phyloP scores from a whole-genome alignment of 2,113 vertebrate species.

The Toxotes chatareus region DNA sequence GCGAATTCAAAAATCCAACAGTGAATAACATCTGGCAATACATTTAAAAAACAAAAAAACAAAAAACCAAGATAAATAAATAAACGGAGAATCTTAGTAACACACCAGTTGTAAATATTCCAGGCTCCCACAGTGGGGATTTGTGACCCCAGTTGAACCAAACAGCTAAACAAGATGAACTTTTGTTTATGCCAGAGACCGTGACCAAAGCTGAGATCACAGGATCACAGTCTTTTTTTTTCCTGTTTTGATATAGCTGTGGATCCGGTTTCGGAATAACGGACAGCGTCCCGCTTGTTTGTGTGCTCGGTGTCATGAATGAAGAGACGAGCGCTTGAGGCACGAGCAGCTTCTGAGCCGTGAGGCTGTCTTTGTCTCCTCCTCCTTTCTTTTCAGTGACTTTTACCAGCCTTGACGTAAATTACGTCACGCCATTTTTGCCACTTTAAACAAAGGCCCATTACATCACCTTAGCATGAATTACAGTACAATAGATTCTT shows the following conservation, averaged over 20 bases:
- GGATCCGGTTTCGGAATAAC: constrained; percentile 9
- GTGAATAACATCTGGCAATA: not conserved
- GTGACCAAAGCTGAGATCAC: constrained; percentile 31
- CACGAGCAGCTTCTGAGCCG: not conserved
- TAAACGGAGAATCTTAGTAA: not conserved
- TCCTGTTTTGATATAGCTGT: not conserved
- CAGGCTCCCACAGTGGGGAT: not conserved
- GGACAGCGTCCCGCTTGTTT: constrained; percentile 25
- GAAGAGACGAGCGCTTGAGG: constrained; percentile 9
- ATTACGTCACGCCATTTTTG: not conserved
- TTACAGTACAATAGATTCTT: not conserved
- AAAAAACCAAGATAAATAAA: not conserved
- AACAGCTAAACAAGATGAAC: constrained; percentile 14
- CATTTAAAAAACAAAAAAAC: too few species aligned
- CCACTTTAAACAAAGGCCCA: not conserved
- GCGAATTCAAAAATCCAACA: not conserved
- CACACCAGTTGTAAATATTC: constrained; percentile 11
- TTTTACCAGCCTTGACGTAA: not conserved
- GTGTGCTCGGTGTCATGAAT: not conserved
- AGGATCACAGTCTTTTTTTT: constrained; percentile 10
- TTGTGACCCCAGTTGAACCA: not conserved
- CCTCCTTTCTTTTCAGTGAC: not conserved
- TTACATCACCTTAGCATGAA: not conserved
- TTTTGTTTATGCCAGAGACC: constrained; percentile 17
- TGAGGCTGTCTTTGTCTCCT: not conserved